These are phyloP conservation scores for Acrocera orbiculus DNA, from an alignment of 2,888 invertebrate species.

Conservation along the genomic window DNA sequence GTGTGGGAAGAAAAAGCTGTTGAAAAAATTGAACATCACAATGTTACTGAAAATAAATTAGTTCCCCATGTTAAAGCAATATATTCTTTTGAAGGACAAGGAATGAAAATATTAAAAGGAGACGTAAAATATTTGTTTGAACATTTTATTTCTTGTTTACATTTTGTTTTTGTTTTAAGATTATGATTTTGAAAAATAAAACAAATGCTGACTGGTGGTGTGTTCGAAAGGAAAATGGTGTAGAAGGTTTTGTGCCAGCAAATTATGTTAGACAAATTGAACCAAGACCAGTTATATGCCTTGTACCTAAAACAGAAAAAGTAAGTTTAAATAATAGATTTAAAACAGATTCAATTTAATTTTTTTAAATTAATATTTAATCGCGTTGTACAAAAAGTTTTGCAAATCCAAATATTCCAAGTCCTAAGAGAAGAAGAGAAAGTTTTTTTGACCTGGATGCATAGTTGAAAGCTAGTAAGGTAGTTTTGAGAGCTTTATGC, in stretches of 20 bases:
- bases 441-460: too few relatives aligned
- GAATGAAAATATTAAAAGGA: conserved; percentile 79
- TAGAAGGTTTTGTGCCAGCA: conserved; percentile 94
- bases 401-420: too few relatives aligned
- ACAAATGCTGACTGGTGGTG: conserved; percentile 99
- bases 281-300: conserved; percentile 65
- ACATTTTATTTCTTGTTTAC: background rate
- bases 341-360: too few relatives aligned
- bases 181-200: conserved; percentile 83
- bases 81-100: conserved; percentile 84
- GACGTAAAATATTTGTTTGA: conserved; percentile 35
- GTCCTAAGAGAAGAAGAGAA: too few relatives aligned
- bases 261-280: conserved; percentile 90
- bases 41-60: conserved; percentile 70
- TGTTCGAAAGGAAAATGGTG: conserved; percentile 77
- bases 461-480: too few relatives aligned
- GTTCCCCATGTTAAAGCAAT: conserved; percentile 75
- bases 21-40: conserved; percentile 66
- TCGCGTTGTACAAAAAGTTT: too few relatives aligned
- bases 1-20: conserved; percentile 85
- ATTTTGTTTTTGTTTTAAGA: conserved; percentile 14
- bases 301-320: conserved; percentile 68
- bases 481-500: too few relatives aligned
- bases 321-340: too few relatives aligned
- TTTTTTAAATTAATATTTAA: too few relatives aligned